A percentile compares a stretch with the other conserved stretches of the same genome.
These are phyloP conservation scores for Dicaeum eximium DNA, from an alignment of 2,113 vertebrate species.

Conservation along the genomic window DNA sequence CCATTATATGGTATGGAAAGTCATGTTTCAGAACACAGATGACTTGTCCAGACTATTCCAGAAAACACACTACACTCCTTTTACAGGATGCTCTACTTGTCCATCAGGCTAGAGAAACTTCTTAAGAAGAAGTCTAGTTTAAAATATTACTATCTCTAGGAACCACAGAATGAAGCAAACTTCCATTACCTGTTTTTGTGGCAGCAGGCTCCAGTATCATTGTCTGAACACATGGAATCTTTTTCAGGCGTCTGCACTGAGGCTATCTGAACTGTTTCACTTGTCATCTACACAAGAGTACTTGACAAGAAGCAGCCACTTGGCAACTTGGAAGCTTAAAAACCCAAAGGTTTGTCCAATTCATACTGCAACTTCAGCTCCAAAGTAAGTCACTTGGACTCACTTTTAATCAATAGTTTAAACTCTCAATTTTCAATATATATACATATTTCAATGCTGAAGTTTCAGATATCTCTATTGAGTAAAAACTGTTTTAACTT, in stretches of 20 bases:
- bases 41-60: not conserved
- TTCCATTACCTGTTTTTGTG: conserved; percentile 7
- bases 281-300: conserved; percentile 23
- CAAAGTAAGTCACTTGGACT: not conserved
- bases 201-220: conserved; percentile 17
- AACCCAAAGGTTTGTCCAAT: not conserved
- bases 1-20: not conserved
- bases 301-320: conserved; percentile 8
- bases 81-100: not conserved
- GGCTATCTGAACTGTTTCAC: conserved; percentile 30
- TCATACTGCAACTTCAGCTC: not conserved
- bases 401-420: not conserved
- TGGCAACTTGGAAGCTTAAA: not conserved
- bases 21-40: not conserved
- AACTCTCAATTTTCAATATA: not conserved
- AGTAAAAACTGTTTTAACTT: not conserved
- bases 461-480: not conserved
- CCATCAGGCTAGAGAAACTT: not conserved
- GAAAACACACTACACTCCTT: not conserved
- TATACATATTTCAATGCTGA: not conserved
- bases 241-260: conserved; percentile 35
- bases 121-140: not conserved
- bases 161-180: not conserved
- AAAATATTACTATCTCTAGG: not conserved
- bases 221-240: conserved; percentile 26